phyloP scores from a whole-genome alignment of 30 jellyfish, hydroid and myxozoan genomes.

The Euphysa ruthae region DNA sequence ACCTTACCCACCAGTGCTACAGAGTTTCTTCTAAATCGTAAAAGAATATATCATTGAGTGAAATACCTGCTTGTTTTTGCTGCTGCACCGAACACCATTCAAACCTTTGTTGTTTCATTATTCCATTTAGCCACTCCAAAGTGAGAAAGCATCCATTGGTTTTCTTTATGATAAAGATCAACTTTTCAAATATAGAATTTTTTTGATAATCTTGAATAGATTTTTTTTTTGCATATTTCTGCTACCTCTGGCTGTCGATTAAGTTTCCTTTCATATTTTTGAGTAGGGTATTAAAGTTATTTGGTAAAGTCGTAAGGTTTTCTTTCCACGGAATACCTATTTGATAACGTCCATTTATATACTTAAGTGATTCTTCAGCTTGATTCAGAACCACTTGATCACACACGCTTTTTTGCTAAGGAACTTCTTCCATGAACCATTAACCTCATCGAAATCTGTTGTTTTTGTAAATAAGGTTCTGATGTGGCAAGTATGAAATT shows the following conservation, averaged over 20 bases:
- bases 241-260: not conserved
- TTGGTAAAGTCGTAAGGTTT: not conserved
- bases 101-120: not conserved
- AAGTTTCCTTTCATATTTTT: not conserved
- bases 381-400: no score
- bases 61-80: no score
- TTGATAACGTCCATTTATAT: conserved; percentile 1
- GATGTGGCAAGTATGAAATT: not conserved
- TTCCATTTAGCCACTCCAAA: not conserved
- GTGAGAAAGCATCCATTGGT: conserved; percentile 7
- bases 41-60: no score
- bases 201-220: no score
- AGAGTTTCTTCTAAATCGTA: no score
- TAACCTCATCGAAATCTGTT: not conserved
- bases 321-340: conserved; percentile 23
- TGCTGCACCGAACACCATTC: not conserved
- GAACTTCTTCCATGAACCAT: not conserved
- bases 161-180: not conserved
- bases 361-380: not conserved
- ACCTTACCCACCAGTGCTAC: no score
- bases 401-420: no score
- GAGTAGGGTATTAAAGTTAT: not conserved
- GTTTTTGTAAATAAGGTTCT: not conserved
- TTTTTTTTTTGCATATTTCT: not conserved
- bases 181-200: not conserved